phyloP scores from a whole-genome alignment of 1,140 invertebrate species.

The Brachionus paranguensis region DNA sequence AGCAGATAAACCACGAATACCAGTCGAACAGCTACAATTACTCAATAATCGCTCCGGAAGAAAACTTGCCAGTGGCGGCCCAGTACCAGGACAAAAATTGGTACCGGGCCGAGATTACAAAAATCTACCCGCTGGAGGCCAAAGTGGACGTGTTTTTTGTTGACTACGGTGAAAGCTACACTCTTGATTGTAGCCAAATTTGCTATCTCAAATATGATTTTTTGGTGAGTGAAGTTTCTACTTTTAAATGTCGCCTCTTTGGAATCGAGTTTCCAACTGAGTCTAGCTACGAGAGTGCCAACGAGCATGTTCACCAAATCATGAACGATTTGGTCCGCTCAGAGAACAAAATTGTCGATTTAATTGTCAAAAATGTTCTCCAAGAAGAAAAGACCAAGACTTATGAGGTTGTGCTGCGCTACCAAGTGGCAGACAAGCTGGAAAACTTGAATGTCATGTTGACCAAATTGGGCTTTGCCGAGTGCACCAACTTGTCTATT shows the following conservation, averaged over 20 bases:
- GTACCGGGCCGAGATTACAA: background rate
- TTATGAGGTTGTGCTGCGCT: background rate
- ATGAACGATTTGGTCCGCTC: background rate
- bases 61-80: background rate
- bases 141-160: background rate
- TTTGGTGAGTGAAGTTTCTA: background rate
- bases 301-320: background rate
- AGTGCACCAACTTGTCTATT: background rate
- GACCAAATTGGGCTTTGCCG: background rate
- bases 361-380: background rate
- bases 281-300: background rate
- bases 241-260: background rate
- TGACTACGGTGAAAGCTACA: background rate
- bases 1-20: background rate
- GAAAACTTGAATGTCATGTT: conserved; percentile 2
- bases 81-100: background rate
- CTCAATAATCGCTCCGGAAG: background rate
- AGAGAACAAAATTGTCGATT: background rate
- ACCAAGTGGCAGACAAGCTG: background rate
- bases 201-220: background rate
- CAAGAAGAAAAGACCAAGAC: background rate
- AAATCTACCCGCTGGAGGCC: background rate
- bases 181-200: background rate
- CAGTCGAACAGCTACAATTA: background rate
- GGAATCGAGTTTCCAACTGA: background rate